Base-by-base conservation (phyloP, 1,140 invertebrate species). In the Drosophila leontia region DNA sequence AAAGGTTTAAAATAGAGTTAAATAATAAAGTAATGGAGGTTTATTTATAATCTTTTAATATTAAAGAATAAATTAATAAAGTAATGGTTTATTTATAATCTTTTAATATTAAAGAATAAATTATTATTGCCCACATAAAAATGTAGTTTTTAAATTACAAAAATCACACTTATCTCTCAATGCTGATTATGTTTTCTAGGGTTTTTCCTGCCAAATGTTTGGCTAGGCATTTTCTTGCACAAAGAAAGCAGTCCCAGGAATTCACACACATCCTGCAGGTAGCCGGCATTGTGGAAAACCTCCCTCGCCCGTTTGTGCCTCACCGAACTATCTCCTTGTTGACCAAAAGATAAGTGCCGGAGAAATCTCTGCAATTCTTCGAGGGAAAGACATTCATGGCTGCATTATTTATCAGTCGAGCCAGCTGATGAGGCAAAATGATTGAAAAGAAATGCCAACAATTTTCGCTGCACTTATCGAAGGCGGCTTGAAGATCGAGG, bases 381-480 rank as follows among this genome's bases (percentile, higher is more conserved):
- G 41, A 75, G 82, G 70, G 67, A 86, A 79, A 78, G 56, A 68
- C 44, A 78, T 56, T 59, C 60, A 39, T 57, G 45, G 48, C 53
- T 69, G 64, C 62, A 79, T 87, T 82, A 67, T 55, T 76, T 80
- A 77, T 82, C 55, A 45, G 35, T 2, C 19, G 8, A 39, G 19
- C 35, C 53, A 39, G 53, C 53, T 56, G 53, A 56, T 56, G 53
- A 39, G 65, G 71, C 53, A 65, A 87, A 88, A 68, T 82, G 76
- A 83, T 84, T 80, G 71, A 78, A 88, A 84, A 87, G 83, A 88
- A 87, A 87, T 87, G 78, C 55, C 63, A 87, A 80, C 61, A 68
- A 87, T 87, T 87, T 83, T 59, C 68, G 68, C 56, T 80, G 65
- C 84, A 87, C 72, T 88, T 87, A 87, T 77, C 83, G 61, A 61